Conservation (phyloP, 2,888 invertebrate species). For the Aelia acuminata region DNA sequence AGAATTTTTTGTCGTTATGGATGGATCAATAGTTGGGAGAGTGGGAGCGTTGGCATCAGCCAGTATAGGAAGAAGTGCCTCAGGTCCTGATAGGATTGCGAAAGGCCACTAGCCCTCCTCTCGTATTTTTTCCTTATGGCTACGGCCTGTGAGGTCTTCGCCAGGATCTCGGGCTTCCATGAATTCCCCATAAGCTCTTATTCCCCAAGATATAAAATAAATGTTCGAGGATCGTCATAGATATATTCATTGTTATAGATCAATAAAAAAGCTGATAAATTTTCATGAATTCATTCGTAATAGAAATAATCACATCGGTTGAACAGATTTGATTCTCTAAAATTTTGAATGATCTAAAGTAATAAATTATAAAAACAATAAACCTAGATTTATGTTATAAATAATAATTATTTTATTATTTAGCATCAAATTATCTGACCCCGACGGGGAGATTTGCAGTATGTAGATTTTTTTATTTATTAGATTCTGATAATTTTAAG, state of each 20-base stretch:
- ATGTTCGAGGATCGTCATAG: not conserved
- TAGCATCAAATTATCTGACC: too few relatives aligned
- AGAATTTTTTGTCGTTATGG: not conserved
- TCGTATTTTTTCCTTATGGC: not conserved
- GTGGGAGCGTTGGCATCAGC: conserved; percentile 18
- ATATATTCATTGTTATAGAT: not conserved
- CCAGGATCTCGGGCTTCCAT: not conserved
- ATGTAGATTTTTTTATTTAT: too few relatives aligned
- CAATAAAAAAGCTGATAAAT: too few relatives aligned
- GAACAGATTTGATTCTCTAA: too few relatives aligned
- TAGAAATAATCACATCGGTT: too few relatives aligned
- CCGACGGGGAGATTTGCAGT: too few relatives aligned
- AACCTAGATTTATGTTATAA: too few relatives aligned
- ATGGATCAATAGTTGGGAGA: not conserved
- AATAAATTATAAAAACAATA: too few relatives aligned
- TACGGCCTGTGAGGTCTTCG: not conserved
- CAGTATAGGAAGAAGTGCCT: conserved; percentile 20
- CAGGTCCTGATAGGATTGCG: not conserved
- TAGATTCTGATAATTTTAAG: too few relatives aligned
- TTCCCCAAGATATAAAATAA: not conserved
- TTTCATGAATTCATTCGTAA: too few relatives aligned
- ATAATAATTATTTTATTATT: too few relatives aligned
- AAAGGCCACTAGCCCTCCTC: not conserved
- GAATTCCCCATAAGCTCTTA: not conserved
- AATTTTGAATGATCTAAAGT: too few relatives aligned